Evolutionary conservation across 37 sponge, comb jelly and placozoan species (phyloP).

Genomic region (Aplysina aerophoba): DNA sequence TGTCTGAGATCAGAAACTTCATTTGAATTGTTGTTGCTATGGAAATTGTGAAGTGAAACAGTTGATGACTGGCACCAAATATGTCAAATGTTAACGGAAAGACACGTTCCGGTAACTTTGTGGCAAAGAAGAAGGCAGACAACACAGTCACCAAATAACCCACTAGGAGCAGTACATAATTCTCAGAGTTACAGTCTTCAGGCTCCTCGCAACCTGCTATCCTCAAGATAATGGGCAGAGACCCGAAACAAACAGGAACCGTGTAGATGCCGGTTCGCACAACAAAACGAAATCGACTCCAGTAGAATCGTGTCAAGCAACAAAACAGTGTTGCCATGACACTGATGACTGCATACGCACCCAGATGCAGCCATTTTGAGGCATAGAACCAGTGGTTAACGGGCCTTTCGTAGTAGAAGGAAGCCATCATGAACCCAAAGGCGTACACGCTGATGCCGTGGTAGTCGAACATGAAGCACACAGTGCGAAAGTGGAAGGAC

Average conservation of each 20-base stretch:
- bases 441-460: slow-evolving; percentile 70
- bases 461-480: slow-evolving; percentile 85
- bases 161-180: slow-evolving; percentile 17
- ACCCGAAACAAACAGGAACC: slow-evolving; percentile 27
- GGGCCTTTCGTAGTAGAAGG: slow-evolving; percentile 56
- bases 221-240: slow-evolving; percentile 33
- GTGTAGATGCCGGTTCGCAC: slow-evolving; percentile 46
- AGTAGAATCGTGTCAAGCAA: slow-evolving; percentile 66
- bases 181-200: slow-evolving; percentile 42
- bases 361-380: slow-evolving; percentile 26
- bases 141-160: background rate
- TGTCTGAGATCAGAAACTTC: slow-evolving; percentile 55
- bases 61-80: slow-evolving; percentile 83
- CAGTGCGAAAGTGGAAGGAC: slow-evolving; percentile 38
- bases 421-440: slow-evolving; percentile 39
- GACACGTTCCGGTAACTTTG: slow-evolving; percentile 87
- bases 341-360: background rate
- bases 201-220: slow-evolving; percentile 4
- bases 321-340: slow-evolving; percentile 35
- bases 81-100: slow-evolving; percentile 82
- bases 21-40: slow-evolving; percentile 51
- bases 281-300: slow-evolving; percentile 47
- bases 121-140: slow-evolving; percentile 69
- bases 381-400: slow-evolving; percentile 14
- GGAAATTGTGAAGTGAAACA: slow-evolving; percentile 73